Evolutionary conservation across 2,113 vertebrate species (phyloP).

Genomic region (Amphiprion percula): DNA sequence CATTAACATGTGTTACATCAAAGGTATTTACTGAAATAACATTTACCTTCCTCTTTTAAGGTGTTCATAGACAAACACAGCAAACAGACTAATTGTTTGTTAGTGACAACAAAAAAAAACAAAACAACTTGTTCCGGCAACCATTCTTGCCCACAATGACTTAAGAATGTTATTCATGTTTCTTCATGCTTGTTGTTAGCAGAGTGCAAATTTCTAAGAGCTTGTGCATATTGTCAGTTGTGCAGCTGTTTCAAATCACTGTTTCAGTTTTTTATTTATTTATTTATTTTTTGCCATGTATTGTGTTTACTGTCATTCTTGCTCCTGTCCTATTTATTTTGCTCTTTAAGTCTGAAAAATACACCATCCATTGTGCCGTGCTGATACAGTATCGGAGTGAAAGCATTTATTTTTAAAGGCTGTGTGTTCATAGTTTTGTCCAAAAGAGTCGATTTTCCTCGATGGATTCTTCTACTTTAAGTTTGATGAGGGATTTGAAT

Average conservation of each 20-base stretch:
- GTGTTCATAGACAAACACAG: neutral
- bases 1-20: neutral
- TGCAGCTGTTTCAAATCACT: too few species aligned
- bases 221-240: neutral
- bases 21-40: neutral
- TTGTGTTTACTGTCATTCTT: too few species aligned
- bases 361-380: neutral
- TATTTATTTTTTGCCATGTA: too few species aligned
- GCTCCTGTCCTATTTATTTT: neutral
- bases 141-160: neutral
- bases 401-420: neutral
- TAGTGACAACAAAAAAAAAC: neutral
- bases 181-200: conserved; percentile 3
- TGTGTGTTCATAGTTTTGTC: neutral
- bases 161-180: neutral
- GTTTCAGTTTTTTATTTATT: too few species aligned
- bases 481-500: neutral
- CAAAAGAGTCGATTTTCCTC: conserved; percentile 9
- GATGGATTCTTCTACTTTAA: neutral
- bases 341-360: neutral
- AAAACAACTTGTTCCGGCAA: neutral
- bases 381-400: neutral
- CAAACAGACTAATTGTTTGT: neutral
- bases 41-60: neutral
- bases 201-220: neutral